Evolutionary conservation across 92 coral and sea anemone species (phyloP), one percentile per base, ranked within the genome.

Genomic region (Palythoa caribaeorum): DNA sequence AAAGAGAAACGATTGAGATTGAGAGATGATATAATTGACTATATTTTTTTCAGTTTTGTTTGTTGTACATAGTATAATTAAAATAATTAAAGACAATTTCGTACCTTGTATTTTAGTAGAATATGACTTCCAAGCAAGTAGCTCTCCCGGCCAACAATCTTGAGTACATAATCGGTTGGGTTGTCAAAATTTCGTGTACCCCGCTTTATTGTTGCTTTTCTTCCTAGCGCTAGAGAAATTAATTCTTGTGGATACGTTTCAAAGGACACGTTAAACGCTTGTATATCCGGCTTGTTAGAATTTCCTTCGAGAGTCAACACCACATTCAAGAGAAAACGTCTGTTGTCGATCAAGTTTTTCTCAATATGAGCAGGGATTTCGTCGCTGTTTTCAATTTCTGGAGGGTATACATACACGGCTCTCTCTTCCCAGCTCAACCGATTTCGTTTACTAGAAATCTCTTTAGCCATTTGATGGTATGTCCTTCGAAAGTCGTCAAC

Each of bases 361-460:
- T 88, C 91, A 76, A 96, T 90, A 77, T 91, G 94, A 14, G 75
- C 60, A 2, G 98, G 98, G 3, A 93, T 79, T 1, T 72, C 77
- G 37, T 85, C 79, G 89, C 88, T 88, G 57, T 77, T 77, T 62
- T 94, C 96, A 11, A 96, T 73, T 38, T 95, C 94, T 0, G 98
- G 98, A 0, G 99, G 99, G 85, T 92, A 96, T 0, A 98, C 92
- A 59, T 93, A 96, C 93, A 93, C 92, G 0, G 99, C 96, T 28
- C 99, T 83, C 1, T 91, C 94, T 53, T 92, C 95, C 99, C 99
- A 96, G 52, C 91, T 93, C 28, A 88, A 63, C 50, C 85, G 93
- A 16, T 92, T 93, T 57, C 99, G 92, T 21, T 95, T 94, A 10
- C 90, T 69, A 55, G 94, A 94, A 50, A 93, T 80, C 52, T 91